Percentiles rank a stretch among this genome's conserved stretches.
These are phyloP conservation scores for Tyrophagus putrescentiae DNA, from an alignment of 1,140 invertebrate species.

Conservation along the genomic window DNA sequence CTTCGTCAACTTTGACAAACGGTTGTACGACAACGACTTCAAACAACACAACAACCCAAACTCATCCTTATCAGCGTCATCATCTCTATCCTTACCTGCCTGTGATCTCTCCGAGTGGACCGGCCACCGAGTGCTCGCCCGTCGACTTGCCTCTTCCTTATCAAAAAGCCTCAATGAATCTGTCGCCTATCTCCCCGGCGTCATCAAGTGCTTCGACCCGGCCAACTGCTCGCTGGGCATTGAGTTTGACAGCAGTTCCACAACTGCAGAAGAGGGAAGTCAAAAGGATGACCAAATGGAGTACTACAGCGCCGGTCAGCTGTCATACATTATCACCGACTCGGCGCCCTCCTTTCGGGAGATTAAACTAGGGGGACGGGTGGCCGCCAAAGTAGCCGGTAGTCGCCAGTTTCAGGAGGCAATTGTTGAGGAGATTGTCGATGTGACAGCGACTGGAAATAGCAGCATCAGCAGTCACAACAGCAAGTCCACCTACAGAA, in stretches of 20 bases:
- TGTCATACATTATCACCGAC: slow-evolving; percentile 5
- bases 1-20: too few species aligned
- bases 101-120: slow-evolving; percentile 19
- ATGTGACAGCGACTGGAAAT: not conserved
- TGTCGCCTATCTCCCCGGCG: slow-evolving; percentile 1
- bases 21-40: not conserved
- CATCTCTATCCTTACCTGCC: too few species aligned
- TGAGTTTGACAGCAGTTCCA: slow-evolving; percentile 10
- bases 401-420: slow-evolving; percentile 4
- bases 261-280: too few species aligned
- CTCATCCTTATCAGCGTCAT: not conserved
- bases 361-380: not conserved
- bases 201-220: slow-evolving; percentile 11
- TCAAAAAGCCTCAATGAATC: not conserved
- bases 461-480: not conserved
- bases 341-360: not conserved
- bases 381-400: not conserved
- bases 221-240: not conserved
- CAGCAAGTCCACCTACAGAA: not conserved
- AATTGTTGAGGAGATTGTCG: slow-evolving; percentile 2
- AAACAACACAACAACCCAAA: not conserved
- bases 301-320: not conserved
- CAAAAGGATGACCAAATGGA: not conserved
- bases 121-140: slow-evolving; percentile 1
- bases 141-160: too few species aligned